These are phyloP conservation scores for Crotalus viridis DNA, from an alignment of 2,113 vertebrate species.

Conservation along the genomic window DNA sequence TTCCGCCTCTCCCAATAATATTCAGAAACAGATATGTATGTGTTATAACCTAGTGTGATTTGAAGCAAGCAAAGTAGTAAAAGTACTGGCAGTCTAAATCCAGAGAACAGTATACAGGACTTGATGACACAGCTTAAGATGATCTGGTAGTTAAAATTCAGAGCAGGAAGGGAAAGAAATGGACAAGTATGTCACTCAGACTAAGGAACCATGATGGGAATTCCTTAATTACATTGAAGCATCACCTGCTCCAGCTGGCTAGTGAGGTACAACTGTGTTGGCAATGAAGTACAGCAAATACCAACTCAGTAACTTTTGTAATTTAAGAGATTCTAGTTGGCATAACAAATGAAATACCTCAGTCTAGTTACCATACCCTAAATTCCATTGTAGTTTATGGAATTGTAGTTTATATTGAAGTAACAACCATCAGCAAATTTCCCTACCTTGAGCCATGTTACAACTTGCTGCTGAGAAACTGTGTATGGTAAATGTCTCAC, in stretches of 20 bases:
- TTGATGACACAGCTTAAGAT: background rate
- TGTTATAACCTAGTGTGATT: background rate
- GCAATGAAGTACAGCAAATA: background rate
- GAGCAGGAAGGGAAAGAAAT: background rate
- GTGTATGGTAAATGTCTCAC: fast-evolving
- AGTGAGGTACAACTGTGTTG: background rate
- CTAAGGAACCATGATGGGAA: background rate
- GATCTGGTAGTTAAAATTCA: background rate
- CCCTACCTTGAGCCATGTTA: background rate
- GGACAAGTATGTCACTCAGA: background rate
- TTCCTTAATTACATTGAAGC: background rate
- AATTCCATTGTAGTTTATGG: background rate
- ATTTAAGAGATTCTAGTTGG: background rate
- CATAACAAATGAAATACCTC: background rate
- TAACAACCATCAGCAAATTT: background rate
- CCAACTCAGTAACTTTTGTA: background rate
- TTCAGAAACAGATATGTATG: background rate
- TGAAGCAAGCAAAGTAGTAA: background rate
- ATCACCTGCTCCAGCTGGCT: background rate
- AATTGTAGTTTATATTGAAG: background rate
- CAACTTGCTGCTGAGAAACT: background rate
- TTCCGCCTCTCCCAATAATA: background rate
- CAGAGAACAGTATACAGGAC: background rate
- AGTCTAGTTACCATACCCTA: background rate
- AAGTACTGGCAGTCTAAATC: background rate